Evolutionary conservation across 2,888 invertebrate species (phyloP).

Genomic region (Orthosia gracilis): DNA sequence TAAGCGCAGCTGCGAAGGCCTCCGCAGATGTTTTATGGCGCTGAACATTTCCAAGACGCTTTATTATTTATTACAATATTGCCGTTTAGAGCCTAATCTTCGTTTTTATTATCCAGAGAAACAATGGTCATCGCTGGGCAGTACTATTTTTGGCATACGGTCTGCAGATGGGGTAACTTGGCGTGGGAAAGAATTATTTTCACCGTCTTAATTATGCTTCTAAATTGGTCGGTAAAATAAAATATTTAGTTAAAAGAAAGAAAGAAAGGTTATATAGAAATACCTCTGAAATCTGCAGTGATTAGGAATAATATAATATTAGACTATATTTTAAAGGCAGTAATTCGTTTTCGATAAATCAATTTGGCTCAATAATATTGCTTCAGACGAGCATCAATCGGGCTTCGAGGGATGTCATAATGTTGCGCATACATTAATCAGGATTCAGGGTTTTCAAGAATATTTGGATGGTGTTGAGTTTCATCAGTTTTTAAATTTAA

Average conservation of each 20-base stretch:
- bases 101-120: slow-evolving; percentile 88
- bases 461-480: neutral
- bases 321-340: neutral
- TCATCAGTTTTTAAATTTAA: neutral
- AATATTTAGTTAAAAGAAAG: neutral
- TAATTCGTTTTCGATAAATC: slow-evolving; percentile 16
- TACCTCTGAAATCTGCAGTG: neutral
- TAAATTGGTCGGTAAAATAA: slow-evolving; percentile 45
- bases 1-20: slow-evolving; percentile 88
- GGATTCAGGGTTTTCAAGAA: slow-evolving; percentile 1
- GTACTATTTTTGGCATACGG: slow-evolving; percentile 88
- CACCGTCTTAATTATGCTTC: slow-evolving; percentile 62
- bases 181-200: slow-evolving; percentile 84
- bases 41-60: slow-evolving; percentile 89
- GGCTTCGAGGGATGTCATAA: slow-evolving; percentile 13
- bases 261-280: neutral
- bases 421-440: slow-evolving; percentile 34
- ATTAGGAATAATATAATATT: too few relatives aligned
- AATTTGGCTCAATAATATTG: slow-evolving; percentile 29
- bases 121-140: slow-evolving; percentile 88
- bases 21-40: slow-evolving; percentile 90
- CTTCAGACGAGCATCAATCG: slow-evolving; percentile 14
- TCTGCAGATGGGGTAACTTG: slow-evolving; percentile 82
- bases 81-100: slow-evolving; percentile 90
- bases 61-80: slow-evolving; percentile 90